Percentiles rank a stretch among this genome's conserved stretches.
phyloP scores from a whole-genome alignment of 2,888 invertebrate species.

The Dicyrtomina minuta region DNA sequence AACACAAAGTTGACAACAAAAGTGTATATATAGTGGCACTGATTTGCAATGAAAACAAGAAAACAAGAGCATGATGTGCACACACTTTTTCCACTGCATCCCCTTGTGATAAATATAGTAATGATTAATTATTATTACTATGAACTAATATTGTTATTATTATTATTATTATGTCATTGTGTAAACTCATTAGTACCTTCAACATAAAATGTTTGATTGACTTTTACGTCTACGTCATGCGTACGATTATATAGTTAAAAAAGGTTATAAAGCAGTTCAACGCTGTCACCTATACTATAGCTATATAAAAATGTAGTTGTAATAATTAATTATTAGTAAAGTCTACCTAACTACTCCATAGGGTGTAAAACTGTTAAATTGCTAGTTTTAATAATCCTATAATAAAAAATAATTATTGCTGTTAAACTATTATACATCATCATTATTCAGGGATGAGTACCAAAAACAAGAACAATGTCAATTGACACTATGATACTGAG shows the following conservation, averaged over 20 bases:
- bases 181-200: slow-evolving; percentile 9
- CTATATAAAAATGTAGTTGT: too few relatives aligned
- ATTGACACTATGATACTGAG: too few relatives aligned
- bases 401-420: too few relatives aligned
- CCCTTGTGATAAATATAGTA: slow-evolving; percentile 8
- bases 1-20: background rate
- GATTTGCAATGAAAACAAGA: background rate
- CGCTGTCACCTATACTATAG: background rate
- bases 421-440: too few relatives aligned
- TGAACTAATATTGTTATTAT: background rate
- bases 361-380: too few relatives aligned
- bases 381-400: too few relatives aligned
- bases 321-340: too few relatives aligned
- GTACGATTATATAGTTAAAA: too few relatives aligned
- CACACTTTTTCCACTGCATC: background rate
- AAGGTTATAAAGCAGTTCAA: slow-evolving; percentile 1
- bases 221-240: too few relatives aligned
- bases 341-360: too few relatives aligned
- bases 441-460: too few relatives aligned
- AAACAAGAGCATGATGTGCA: background rate
- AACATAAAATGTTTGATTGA: background rate
- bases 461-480: too few relatives aligned
- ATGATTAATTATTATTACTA: background rate
- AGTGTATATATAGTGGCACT: background rate
- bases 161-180: background rate